These are phyloP conservation scores for Spongilla lacustris DNA, from an alignment of 37 sponge, comb jelly and placozoan species.

Conservation along the genomic window DNA sequence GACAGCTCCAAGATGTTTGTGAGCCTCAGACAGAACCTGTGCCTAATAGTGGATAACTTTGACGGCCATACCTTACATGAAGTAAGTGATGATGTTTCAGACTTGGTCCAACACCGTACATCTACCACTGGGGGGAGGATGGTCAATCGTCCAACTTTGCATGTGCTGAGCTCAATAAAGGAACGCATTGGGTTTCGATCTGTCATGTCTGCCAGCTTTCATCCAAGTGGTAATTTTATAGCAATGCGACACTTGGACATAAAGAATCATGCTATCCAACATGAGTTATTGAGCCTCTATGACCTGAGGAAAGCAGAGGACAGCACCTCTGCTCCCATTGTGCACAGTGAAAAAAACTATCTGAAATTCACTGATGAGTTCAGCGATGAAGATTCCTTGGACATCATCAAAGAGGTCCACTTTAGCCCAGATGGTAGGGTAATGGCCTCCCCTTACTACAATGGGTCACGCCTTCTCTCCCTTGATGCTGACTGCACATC, in stretches of 20 bases:
- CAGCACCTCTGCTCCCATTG: not conserved
- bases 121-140: not conserved
- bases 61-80: conserved; percentile 27
- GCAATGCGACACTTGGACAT: conserved; percentile 47
- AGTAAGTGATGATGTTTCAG: not conserved
- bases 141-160: conserved; percentile 34
- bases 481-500: conserved; percentile 37
- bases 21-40: conserved; percentile 16
- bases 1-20: conserved; percentile 68
- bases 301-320: conserved; percentile 1
- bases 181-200: conserved; percentile 11
- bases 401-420: conserved; percentile 63
- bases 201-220: conserved; percentile 52
- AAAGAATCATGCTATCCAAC: not conserved
- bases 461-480: conserved; percentile 37
- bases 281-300: conserved; percentile 50
- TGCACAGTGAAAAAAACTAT: conserved; percentile 5
- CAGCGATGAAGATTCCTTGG: conserved; percentile 11
- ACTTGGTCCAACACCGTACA: not conserved
- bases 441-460: conserved; percentile 44
- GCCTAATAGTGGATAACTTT: conserved; percentile 37
- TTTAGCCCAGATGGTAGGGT: conserved; percentile 61
- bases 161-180: conserved; percentile 13
- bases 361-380: conserved; percentile 44
- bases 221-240: conserved; percentile 44